Percentiles rank a stretch among this genome's conserved stretches.
Conservation (phyloP, 2,888 invertebrate species). For the Acanthococcus lagerstroemiae region DNA sequence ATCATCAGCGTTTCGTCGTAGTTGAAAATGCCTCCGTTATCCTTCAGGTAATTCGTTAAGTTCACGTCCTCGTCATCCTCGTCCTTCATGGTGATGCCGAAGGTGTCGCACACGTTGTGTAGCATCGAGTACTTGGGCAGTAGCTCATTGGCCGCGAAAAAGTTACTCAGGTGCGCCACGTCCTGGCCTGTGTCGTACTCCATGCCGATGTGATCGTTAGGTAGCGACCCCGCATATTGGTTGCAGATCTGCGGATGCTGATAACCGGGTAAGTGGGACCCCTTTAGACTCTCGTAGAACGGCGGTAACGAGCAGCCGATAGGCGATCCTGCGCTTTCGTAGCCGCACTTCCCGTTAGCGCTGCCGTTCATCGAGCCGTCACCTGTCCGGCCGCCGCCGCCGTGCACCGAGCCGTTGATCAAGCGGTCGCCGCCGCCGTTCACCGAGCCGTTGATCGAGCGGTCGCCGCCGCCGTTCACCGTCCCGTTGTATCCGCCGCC, state of each 20-base stretch:
- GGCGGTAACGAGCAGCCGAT: conserved; percentile 78
- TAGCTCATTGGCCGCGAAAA: conserved; percentile 38
- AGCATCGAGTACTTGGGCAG: conserved; percentile 61
- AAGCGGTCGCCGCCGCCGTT: conserved; percentile 52
- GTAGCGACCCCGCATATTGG: conserved; percentile 49
- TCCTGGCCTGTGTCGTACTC: conserved; percentile 60
- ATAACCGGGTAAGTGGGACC: conserved; percentile 45
- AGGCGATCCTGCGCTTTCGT: conserved; percentile 34
- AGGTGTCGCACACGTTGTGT: conserved; percentile 64
- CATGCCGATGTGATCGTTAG: conserved; percentile 49
- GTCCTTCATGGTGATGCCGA: conserved; percentile 64
- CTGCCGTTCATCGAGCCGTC: conserved; percentile 49
- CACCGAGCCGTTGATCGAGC: conserved; percentile 52
- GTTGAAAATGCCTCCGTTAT: conserved; percentile 36
- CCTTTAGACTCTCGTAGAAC: conserved; percentile 77
- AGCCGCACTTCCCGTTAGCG: conserved; percentile 29
- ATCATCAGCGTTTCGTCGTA: conserved; percentile 66
- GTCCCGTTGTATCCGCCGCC: conserved; percentile 1
- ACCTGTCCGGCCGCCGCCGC: conserved; percentile 45
- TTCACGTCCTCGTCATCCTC: conserved; percentile 62
- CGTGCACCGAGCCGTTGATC: conserved; percentile 49
- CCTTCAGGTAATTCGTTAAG: conserved; percentile 44
- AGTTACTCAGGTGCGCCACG: conserved; percentile 9
- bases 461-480: conserved; percentile 57
- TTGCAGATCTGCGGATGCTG: conserved; percentile 9